These are phyloP conservation scores for Mormoops blainvillei DNA, from an alignment of 2,113 vertebrate species.

Conservation along the genomic window DNA sequence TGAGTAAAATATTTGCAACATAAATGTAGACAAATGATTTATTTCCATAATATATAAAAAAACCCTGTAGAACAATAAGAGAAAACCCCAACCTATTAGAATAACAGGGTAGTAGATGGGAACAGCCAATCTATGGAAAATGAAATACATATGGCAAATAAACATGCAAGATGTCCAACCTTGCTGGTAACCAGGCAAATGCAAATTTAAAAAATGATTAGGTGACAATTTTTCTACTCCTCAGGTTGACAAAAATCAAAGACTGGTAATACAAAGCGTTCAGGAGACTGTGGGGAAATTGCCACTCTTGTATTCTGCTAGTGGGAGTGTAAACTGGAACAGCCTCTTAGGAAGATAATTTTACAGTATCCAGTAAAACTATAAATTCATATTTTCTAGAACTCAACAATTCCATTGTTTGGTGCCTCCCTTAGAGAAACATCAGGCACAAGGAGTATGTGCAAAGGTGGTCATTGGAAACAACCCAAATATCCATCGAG, in stretches of 20 bases:
- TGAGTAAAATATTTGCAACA: background rate
- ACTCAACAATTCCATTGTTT: background rate
- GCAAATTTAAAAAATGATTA: background rate
- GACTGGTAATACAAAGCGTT: background rate
- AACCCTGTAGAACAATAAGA: background rate
- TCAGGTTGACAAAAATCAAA: background rate
- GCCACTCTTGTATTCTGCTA: background rate
- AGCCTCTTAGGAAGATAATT: background rate
- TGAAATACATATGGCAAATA: background rate
- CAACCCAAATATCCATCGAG: rapidly evolving
- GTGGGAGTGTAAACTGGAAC: background rate
- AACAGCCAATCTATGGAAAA: background rate
- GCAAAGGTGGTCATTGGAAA: background rate
- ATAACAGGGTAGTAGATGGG: background rate
- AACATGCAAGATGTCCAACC: rapidly evolving
- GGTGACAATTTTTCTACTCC: background rate
- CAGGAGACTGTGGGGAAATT: background rate
- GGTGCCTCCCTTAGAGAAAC: background rate
- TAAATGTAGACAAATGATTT: background rate
- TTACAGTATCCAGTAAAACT: background rate
- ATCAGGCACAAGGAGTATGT: background rate
- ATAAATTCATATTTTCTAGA: background rate
- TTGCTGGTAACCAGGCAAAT: background rate
- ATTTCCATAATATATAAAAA: background rate
- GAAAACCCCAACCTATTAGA: background rate